These are phyloP conservation scores for Porites lobata DNA, from an alignment of 92 coral and sea anemone species.

Conservation along the genomic window DNA sequence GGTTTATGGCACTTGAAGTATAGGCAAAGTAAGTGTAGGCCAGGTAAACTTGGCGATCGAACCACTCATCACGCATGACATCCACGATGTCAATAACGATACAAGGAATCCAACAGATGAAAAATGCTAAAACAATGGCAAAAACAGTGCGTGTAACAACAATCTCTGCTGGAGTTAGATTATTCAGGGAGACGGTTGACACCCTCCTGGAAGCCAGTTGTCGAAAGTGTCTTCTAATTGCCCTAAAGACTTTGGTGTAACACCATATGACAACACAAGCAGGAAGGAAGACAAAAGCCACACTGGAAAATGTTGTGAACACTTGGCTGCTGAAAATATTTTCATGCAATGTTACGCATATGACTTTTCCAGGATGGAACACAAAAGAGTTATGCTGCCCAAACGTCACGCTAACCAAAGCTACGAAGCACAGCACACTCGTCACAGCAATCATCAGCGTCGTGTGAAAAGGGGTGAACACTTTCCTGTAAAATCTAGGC, in stretches of 20 bases:
- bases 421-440: constrained; percentile 50
- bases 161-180: constrained; percentile 62
- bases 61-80: constrained; percentile 64
- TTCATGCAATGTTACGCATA: constrained; percentile 65
- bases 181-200: neutral
- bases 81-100: constrained; percentile 80
- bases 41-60: constrained; percentile 78
- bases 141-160: constrained; percentile 79
- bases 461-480: constrained; percentile 73
- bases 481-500: constrained; percentile 61
- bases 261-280: constrained; percentile 71
- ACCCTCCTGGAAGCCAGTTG: constrained; percentile 36
- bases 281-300: constrained; percentile 74
- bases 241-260: constrained; percentile 69
- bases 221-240: constrained; percentile 65
- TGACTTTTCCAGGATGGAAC: constrained; percentile 82
- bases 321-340: constrained; percentile 47
- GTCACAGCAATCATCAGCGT: constrained; percentile 59
- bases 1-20: constrained; percentile 85
- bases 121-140: constrained; percentile 79
- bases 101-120: constrained; percentile 86
- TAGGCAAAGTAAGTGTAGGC: constrained; percentile 84
- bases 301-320: constrained; percentile 65
- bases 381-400: constrained; percentile 59
- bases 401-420: constrained; percentile 55